phyloP scores from a whole-genome alignment of 2,888 invertebrate species.

The Apotomis turbidana region DNA sequence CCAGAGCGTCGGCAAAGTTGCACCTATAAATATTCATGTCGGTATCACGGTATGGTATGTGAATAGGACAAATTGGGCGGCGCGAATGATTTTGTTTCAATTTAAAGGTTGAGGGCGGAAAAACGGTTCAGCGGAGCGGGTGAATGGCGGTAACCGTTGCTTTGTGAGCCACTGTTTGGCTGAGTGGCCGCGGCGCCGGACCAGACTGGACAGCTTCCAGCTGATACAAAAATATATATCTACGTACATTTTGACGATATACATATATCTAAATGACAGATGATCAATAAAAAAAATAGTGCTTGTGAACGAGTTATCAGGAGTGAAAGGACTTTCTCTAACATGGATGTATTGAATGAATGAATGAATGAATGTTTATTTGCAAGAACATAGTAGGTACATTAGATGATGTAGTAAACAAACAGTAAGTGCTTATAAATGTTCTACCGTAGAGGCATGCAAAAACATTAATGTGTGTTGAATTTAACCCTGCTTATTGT shows the following conservation, averaged over 20 bases:
- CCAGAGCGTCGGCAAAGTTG: slow-evolving; percentile 43
- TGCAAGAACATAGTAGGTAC: too few relatives aligned
- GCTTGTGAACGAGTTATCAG: too few relatives aligned
- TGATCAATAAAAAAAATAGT: too few relatives aligned
- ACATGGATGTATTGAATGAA: too few relatives aligned
- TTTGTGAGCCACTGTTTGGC: slow-evolving; percentile 69
- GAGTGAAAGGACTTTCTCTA: too few relatives aligned
- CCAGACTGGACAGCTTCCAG: slow-evolving; percentile 13
- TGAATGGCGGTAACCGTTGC: slow-evolving; percentile 67
- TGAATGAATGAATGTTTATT: too few relatives aligned
- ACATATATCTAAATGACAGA: too few relatives aligned
- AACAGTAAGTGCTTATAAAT: too few relatives aligned
- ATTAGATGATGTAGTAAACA: too few relatives aligned
- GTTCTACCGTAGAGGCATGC: too few relatives aligned
- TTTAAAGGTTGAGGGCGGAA: slow-evolving; percentile 72
- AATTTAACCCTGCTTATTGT: too few relatives aligned
- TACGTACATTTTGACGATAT: not conserved
- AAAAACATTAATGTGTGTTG: too few relatives aligned
- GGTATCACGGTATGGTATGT: slow-evolving; percentile 34
- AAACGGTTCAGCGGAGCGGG: slow-evolving; percentile 68
- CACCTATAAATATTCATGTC: slow-evolving; percentile 48
- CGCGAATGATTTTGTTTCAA: slow-evolving; percentile 71
- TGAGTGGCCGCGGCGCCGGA: slow-evolving; percentile 56
- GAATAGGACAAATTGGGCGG: slow-evolving; percentile 55
- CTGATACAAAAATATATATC: not conserved